phyloP scores from a whole-genome alignment of 2,888 invertebrate species.

The Ophion ellenae region DNA sequence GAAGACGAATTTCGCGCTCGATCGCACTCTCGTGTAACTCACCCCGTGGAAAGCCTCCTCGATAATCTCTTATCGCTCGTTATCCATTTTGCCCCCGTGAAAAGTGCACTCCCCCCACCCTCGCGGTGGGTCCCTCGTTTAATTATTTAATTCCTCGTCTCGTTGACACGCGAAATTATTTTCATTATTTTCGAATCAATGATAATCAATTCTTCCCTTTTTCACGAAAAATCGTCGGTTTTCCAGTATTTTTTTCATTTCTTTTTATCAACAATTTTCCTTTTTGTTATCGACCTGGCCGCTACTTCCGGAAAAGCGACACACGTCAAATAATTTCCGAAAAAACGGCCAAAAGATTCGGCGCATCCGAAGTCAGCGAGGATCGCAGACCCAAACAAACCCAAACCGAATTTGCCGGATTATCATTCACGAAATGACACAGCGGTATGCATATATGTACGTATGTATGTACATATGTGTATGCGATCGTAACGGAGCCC shows the following conservation, averaged over 20 bases:
- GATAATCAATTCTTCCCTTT: too few species aligned
- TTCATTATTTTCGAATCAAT: too few species aligned
- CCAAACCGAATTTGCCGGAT: not conserved
- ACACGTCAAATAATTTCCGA: not conserved
- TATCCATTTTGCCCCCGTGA: not conserved
- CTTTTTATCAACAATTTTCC: not conserved
- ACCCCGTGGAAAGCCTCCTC: not conserved
- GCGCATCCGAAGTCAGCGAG: too few species aligned
- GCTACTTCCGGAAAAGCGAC: not conserved
- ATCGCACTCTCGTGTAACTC: not conserved
- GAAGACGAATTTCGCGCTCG: not conserved
- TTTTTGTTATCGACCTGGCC: not conserved
- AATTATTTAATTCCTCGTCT: not conserved
- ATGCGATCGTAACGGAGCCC: constrained; percentile 46
- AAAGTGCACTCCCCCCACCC: not conserved
- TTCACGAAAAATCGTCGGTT: too few species aligned
- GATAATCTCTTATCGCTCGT: not conserved
- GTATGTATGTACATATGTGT: not conserved
- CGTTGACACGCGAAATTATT: not conserved
- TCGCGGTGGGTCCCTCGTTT: not conserved
- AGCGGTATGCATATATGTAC: not conserved
- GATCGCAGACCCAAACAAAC: not conserved
- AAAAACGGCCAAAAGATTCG: not conserved
- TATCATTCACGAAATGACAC: not conserved
- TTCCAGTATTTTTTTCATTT: not conserved